Evolutionary conservation across 2,888 invertebrate species (phyloP).

Genomic region (Nephrocerus scutellatus): DNA sequence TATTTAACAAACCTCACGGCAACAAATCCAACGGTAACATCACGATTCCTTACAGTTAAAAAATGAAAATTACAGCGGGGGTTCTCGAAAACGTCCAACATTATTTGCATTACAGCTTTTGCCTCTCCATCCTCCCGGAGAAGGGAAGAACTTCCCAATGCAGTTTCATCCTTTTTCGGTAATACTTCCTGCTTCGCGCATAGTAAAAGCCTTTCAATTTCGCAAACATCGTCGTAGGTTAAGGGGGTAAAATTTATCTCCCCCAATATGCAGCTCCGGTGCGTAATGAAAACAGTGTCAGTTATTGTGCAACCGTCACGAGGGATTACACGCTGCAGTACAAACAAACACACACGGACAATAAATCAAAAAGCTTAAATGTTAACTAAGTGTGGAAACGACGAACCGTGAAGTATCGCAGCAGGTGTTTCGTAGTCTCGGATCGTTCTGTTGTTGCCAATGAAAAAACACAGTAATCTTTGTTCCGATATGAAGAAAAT

Average conservation of each 20-base stretch:
- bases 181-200: constrained; percentile 6
- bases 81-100: constrained; percentile 25
- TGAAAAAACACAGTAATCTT: constrained; percentile 50
- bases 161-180: background rate
- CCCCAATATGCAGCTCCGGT: constrained; percentile 33
- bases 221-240: constrained; percentile 21
- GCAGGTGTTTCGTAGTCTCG: constrained; percentile 15
- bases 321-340: constrained; percentile 27
- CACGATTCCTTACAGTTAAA: constrained; percentile 27
- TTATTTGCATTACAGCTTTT: constrained; percentile 17
- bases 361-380: too few relatives aligned
- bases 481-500: constrained; percentile 59
- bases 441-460: constrained; percentile 20
- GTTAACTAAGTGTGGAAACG: too few relatives aligned
- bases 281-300: constrained; percentile 33
- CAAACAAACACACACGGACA: background rate
- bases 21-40: constrained; percentile 32
- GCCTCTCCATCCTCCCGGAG: constrained; percentile 3
- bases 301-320: constrained; percentile 28
- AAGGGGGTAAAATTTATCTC: constrained; percentile 27
- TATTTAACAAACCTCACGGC: constrained; percentile 33
- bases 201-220: too few relatives aligned
- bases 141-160: background rate
- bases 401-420: constrained; percentile 36
- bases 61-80: constrained; percentile 22